These are phyloP conservation scores for Omphaloscelis lunosa DNA, from an alignment of 2,888 invertebrate species.

Conservation along the genomic window DNA sequence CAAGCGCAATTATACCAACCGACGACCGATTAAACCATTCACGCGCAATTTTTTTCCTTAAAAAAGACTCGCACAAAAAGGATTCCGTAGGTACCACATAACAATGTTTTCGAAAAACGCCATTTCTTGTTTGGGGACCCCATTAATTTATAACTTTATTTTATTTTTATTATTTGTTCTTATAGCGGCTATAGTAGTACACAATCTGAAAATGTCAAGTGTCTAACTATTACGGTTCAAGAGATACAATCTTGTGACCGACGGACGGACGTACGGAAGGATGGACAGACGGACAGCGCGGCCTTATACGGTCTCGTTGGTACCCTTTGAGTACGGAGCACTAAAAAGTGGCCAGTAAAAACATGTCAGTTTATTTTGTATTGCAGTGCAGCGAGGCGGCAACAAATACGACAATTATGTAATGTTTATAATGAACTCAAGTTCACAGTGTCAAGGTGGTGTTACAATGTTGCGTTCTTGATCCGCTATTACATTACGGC, in stretches of 20 bases:
- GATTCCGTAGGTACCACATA: background rate
- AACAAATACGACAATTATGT: slow-evolving; percentile 58
- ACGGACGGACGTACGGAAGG: background rate
- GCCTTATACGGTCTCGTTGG: no score
- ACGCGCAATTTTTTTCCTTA: background rate
- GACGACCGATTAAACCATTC: background rate
- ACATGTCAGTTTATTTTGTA: slow-evolving; percentile 8
- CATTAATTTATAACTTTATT: background rate
- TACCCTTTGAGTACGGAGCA: background rate
- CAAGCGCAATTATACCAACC: background rate
- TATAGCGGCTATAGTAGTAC: no score
- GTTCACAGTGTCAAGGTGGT: slow-evolving; percentile 75
- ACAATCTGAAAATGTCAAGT: background rate
- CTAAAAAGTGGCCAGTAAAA: background rate
- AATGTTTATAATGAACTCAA: slow-evolving; percentile 61
- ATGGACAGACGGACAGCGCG: background rate
- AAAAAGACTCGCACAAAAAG: background rate
- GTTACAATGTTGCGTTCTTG: slow-evolving; percentile 70
- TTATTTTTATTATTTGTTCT: background rate
- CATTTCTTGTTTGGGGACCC: no score
- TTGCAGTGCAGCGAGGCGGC: slow-evolving; percentile 3
- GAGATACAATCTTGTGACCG: background rate
- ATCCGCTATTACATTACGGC: slow-evolving; percentile 16
- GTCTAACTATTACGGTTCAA: background rate
- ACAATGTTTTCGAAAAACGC: no score